phyloP scores from a whole-genome alignment of 2,113 vertebrate genomes.

The Xiphias gladius region DNA sequence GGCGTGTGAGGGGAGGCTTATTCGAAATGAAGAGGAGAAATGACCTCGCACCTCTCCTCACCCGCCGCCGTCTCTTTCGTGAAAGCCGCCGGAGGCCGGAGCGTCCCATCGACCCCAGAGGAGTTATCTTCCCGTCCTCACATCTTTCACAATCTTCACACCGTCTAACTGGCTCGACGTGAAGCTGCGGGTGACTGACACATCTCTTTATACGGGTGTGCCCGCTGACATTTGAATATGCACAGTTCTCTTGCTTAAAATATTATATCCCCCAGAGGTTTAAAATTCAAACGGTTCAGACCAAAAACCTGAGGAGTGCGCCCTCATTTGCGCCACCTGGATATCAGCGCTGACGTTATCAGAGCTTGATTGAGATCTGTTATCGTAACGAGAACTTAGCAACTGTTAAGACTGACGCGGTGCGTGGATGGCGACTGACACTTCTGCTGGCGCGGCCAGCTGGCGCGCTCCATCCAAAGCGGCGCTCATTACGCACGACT shows the following conservation, averaged over 20 bases:
- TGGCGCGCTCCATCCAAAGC: conserved; percentile 51
- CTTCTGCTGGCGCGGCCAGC: conserved; percentile 27
- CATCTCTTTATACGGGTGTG: no score
- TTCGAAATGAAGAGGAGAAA: background rate
- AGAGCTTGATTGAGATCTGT: conserved; percentile 29
- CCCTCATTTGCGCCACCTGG: background rate
- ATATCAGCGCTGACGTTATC: conserved; percentile 42
- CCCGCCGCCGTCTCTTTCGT: background rate
- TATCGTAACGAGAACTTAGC: conserved; percentile 28
- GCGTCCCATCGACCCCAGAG: conserved; percentile 14
- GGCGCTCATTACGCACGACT: conserved; percentile 64
- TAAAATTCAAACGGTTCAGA: background rate
- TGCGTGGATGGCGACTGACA: conserved; percentile 29
- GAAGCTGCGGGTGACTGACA: background rate
- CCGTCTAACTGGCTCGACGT: background rate
- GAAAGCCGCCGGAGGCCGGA: conserved; percentile 14
- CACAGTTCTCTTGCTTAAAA: background rate
- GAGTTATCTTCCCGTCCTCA: background rate
- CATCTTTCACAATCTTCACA: background rate
- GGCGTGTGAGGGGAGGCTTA: conserved; percentile 16
- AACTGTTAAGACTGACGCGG: conserved; percentile 20
- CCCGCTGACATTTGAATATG: background rate
- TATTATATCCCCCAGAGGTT: background rate
- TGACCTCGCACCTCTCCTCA: no score
- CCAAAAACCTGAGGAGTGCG: conserved; percentile 21